Evolutionary conservation across 1,140 invertebrate species (phyloP).

Genomic region (Brevipalpus yothersi): DNA sequence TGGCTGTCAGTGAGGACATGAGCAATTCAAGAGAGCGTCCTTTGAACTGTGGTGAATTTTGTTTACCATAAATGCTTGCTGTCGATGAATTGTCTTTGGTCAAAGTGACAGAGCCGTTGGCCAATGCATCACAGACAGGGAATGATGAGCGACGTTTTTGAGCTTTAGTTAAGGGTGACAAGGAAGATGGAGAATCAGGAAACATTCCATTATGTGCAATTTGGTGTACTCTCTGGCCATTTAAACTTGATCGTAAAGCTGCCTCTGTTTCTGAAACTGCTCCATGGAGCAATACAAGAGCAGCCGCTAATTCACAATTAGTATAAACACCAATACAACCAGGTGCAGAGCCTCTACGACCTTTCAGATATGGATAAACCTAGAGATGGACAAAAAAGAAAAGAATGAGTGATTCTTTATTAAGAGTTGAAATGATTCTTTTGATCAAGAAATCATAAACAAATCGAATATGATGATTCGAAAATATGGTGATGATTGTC

Average conservation of each 20-base stretch:
- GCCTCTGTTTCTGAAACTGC: background rate
- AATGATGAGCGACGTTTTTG: slow-evolving; percentile 6
- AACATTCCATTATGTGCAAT: background rate
- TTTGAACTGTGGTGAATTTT: background rate
- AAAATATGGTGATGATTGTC: too few species aligned
- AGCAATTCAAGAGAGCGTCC: background rate
- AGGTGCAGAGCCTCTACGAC: slow-evolving; percentile 8
- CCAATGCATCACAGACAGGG: background rate
- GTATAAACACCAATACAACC: slow-evolving; percentile 7
- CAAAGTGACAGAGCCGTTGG: background rate
- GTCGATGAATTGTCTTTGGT: background rate
- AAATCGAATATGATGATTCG: too few species aligned
- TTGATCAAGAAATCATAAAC: too few species aligned
- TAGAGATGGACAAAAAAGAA: background rate
- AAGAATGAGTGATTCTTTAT: too few species aligned
- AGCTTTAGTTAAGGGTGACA: background rate
- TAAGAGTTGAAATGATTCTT: too few species aligned
- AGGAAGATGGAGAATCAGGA: background rate
- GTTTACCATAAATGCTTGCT: background rate
- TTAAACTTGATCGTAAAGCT: background rate
- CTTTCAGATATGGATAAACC: background rate
- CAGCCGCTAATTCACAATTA: slow-evolving; percentile 1
- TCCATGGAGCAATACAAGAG: slow-evolving; percentile 6
- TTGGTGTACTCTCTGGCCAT: background rate
- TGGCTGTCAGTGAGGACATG: background rate